Percentiles rank a stretch among this genome's conserved stretches.
These are phyloP conservation scores for Scleropages formosus DNA, from an alignment of 2,797 vertebrate species.

Conservation along the genomic window DNA sequence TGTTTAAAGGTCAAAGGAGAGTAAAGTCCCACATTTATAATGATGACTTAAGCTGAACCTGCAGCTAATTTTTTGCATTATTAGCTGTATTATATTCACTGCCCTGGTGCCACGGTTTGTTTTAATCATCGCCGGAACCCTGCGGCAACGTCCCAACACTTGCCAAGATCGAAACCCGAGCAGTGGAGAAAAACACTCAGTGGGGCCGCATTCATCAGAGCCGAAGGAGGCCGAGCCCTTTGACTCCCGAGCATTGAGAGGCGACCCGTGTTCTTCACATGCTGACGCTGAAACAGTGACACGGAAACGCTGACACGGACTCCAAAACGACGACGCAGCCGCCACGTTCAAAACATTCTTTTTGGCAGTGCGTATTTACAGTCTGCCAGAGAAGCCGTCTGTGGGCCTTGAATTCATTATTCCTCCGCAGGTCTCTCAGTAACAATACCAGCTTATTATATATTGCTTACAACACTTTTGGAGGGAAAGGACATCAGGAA, in stretches of 20 bases:
- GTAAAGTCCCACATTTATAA: slow-evolving; percentile 35
- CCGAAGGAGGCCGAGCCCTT: neutral
- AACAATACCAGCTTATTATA: slow-evolving; percentile 7
- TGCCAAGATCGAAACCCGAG: slow-evolving; percentile 8
- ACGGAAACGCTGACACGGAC: neutral
- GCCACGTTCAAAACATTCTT: neutral
- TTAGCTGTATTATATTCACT: neutral
- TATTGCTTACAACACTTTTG: slow-evolving; percentile 14
- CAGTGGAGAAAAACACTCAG: neutral
- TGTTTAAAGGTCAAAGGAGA: slow-evolving; percentile 29
- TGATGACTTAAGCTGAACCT: slow-evolving; percentile 42
- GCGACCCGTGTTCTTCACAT: neutral
- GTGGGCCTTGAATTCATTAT: slow-evolving; percentile 6
- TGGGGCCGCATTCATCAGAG: neutral
- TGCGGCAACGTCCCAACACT: neutral
- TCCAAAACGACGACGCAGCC: neutral
- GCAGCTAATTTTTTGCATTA: slow-evolving; percentile 45
- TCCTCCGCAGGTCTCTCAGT: neutral
- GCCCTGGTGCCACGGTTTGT: neutral
- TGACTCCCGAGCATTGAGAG: neutral
- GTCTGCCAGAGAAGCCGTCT: slow-evolving; percentile 7
- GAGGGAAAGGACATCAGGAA: slow-evolving; percentile 8
- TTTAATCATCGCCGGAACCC: neutral
- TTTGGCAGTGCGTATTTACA: neutral
- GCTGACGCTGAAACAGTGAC: no score